Evolutionary conservation across 1,140 invertebrate species (phyloP).

Genomic region (Eriosoma lanigerum): DNA sequence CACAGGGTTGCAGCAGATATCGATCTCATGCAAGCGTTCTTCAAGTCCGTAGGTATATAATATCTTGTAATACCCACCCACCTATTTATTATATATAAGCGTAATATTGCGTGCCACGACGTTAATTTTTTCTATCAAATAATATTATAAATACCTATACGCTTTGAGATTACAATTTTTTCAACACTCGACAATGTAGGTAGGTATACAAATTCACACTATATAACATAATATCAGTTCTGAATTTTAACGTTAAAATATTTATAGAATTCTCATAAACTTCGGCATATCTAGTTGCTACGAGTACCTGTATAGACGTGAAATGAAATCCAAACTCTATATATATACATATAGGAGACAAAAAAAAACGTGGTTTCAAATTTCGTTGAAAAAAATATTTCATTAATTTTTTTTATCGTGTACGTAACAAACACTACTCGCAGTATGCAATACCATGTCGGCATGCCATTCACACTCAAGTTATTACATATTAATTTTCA

Average conservation of each 20-base stretch:
- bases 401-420: not conserved
- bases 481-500: slow-evolving; percentile 7
- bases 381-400: slow-evolving; percentile 33
- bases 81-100: too few species aligned
- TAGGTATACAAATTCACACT: not conserved
- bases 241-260: not conserved
- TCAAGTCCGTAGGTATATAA: too few species aligned
- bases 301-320: not conserved
- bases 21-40: not conserved
- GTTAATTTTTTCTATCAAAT: not conserved
- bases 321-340: slow-evolving; percentile 33
- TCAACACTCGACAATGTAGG: not conserved
- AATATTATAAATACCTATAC: not conserved
- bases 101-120: not conserved
- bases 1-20: slow-evolving; percentile 21
- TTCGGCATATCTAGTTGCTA: not conserved
- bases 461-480: slow-evolving; percentile 18
- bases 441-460: not conserved
- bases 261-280: not conserved
- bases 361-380: slow-evolving; percentile 10
- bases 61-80: too few species aligned
- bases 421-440: not conserved
- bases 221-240: not conserved
- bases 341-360: not conserved
- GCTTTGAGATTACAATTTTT: not conserved